phyloP scores from a whole-genome alignment of 1,140 invertebrate species.

The Melanaphis sacchari region DNA sequence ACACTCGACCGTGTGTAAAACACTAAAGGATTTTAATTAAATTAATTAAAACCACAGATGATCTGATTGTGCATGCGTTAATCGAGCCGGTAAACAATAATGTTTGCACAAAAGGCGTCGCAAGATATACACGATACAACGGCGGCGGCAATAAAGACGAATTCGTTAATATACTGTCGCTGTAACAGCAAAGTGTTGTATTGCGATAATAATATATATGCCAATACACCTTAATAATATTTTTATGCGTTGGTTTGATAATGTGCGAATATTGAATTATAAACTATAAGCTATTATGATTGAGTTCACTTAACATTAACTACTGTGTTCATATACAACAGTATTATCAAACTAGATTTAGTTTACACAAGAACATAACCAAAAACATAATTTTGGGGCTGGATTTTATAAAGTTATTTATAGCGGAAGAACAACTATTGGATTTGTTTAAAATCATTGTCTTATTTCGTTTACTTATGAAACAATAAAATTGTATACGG shows the following conservation, averaged over 20 bases:
- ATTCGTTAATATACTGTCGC: background rate
- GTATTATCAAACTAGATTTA: background rate
- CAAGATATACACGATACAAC: background rate
- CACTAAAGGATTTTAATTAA: constrained; percentile 9
- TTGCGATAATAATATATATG: background rate
- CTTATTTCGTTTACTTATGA: too few species aligned
- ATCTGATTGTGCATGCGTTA: background rate
- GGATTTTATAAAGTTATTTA: too few species aligned
- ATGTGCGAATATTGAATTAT: background rate
- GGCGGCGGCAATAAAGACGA: too few species aligned
- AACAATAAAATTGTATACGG: too few species aligned
- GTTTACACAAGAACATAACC: too few species aligned
- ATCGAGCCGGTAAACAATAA: background rate
- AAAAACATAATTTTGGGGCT: background rate
- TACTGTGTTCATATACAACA: background rate
- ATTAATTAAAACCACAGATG: background rate
- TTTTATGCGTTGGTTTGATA: background rate
- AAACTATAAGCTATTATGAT: background rate
- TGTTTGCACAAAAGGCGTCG: background rate
- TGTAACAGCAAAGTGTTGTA: background rate
- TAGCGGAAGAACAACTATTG: too few species aligned
- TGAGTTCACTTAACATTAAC: background rate
- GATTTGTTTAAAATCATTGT: too few species aligned
- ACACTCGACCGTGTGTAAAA: background rate
- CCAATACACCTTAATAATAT: background rate